phyloP scores from a whole-genome alignment of 37 sponge, comb jelly and placozoan species.

The Ianthella basta region DNA sequence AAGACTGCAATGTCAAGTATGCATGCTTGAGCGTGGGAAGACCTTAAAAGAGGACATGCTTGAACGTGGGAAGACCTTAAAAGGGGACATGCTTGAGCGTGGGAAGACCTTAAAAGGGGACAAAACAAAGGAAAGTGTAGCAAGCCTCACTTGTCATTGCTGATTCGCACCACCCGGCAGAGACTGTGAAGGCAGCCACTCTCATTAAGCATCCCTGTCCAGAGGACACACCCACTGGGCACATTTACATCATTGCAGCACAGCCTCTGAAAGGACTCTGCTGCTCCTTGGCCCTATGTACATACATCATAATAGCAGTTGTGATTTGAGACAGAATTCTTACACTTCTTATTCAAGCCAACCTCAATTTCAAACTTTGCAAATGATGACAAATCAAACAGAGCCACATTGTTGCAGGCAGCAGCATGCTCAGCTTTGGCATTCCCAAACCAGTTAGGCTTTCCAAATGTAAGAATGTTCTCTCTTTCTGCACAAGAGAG shows the following conservation, averaged over 20 bases:
- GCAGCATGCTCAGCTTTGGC: constrained; percentile 62
- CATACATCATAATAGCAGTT: neutral
- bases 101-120: too few species aligned
- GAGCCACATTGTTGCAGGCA: constrained; percentile 61
- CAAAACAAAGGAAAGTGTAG: too few species aligned
- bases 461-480: constrained; percentile 58
- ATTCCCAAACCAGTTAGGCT: constrained; percentile 66
- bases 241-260: constrained; percentile 53
- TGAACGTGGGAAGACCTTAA: too few species aligned
- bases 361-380: constrained; percentile 79
- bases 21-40: too few species aligned
- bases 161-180: constrained; percentile 63
- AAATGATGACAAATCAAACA: constrained; percentile 84
- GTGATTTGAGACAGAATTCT: neutral
- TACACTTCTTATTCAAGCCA: neutral
- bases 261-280: constrained; percentile 40
- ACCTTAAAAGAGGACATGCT: too few species aligned
- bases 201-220: constrained; percentile 84
- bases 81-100: too few species aligned
- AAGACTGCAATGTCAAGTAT: too few species aligned
- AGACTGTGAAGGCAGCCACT: constrained; percentile 76
- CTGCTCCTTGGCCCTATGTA: constrained; percentile 44
- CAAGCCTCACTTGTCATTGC: constrained; percentile 43
- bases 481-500: neutral
- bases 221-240: constrained; percentile 58